These are phyloP conservation scores for Blennius ocellaris DNA, from an alignment of 2,113 vertebrate species.

Conservation along the genomic window DNA sequence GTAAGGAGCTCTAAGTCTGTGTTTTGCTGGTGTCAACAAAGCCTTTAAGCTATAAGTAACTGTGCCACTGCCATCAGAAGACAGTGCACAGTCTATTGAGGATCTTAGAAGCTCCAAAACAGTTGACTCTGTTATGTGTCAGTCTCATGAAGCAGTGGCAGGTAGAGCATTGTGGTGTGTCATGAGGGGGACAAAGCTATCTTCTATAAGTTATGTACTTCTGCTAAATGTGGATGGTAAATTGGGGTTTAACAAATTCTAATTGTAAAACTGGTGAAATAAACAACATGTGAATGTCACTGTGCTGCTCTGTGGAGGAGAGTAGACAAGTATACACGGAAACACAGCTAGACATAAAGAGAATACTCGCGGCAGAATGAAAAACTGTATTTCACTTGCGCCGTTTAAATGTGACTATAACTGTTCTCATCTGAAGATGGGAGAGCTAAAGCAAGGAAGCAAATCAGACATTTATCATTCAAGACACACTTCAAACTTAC, in stretches of 20 bases:
- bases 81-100: slow-evolving; percentile 10
- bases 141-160: neutral
- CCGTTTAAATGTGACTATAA: neutral
- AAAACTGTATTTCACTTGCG: neutral
- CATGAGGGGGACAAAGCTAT: neutral
- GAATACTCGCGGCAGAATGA: neutral
- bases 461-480: neutral
- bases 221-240: neutral
- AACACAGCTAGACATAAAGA: neutral
- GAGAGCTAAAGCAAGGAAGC: neutral
- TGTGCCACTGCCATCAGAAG: neutral
- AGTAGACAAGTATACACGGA: neutral
- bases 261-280: neutral
- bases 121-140: slow-evolving; percentile 10
- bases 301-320: neutral
- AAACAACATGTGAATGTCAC: neutral
- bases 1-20: slow-evolving; percentile 10
- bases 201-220: neutral
- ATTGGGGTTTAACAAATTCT: neutral
- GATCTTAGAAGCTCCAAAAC: slow-evolving; percentile 22
- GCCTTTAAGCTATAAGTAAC: slow-evolving; percentile 17
- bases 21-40: slow-evolving; percentile 3
- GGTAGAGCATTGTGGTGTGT: slow-evolving; percentile 9
- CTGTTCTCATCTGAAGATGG: neutral
- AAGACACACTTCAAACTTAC: slow-evolving; percentile 10